These are phyloP conservation scores for Lamellibrachia luymesi DNA, from an alignment of 1,140 invertebrate species.

Conservation along the genomic window DNA sequence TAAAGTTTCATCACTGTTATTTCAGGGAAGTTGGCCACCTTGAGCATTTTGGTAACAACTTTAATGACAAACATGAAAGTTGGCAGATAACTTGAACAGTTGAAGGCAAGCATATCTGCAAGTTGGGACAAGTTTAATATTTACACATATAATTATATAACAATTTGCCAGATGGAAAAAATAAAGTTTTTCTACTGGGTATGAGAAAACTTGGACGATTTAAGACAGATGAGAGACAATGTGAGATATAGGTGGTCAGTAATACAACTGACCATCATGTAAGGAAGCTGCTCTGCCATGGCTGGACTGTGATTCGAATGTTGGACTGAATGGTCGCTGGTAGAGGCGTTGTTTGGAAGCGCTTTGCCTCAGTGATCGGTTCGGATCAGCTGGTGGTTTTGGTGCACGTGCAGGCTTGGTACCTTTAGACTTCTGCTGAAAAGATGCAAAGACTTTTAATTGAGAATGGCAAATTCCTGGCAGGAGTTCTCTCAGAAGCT, in stretches of 20 bases:
- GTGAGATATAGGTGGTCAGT: neutral
- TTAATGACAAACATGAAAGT: no score
- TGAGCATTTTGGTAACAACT: no score
- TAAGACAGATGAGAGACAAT: neutral
- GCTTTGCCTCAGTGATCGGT: neutral
- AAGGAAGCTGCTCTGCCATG: neutral
- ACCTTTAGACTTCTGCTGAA: neutral
- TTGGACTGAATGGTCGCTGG: neutral
- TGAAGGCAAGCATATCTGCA: no score
- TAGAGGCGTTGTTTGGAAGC: neutral
- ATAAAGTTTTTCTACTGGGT: no score
- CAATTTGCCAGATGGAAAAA: no score
- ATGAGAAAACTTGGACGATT: neutral
- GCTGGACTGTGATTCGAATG: neutral
- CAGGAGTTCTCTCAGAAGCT: no score
- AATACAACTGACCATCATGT: neutral
- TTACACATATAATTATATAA: neutral
- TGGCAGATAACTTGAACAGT: no score
- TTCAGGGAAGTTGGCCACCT: no score
- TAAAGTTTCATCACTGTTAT: no score
- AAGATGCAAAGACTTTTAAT: neutral
- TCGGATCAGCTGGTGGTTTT: constrained; percentile 2
- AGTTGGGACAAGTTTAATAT: neutral
- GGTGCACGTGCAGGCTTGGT: neutral
- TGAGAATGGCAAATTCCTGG: neutral